These are phyloP conservation scores for Paramuricea clavata DNA, from an alignment of 92 coral and sea anemone genomes.

Conservation along the genomic window DNA sequence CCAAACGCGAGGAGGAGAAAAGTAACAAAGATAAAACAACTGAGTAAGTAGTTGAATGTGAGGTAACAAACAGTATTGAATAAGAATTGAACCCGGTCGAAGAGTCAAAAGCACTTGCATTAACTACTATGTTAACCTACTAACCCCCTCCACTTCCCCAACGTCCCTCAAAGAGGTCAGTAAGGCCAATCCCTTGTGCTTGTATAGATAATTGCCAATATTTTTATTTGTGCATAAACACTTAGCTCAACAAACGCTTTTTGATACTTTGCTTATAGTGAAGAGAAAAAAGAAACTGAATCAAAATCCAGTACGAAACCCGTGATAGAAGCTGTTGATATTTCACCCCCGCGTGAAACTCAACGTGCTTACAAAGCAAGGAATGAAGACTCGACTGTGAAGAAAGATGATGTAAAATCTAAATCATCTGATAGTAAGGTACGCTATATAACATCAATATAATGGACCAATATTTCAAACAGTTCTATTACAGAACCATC, in stretches of 20 bases:
- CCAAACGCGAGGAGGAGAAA: conserved; percentile 7
- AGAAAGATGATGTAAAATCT: background rate
- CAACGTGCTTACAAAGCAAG: background rate
- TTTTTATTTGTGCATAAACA: background rate
- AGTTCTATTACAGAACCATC: no score
- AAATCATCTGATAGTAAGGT: conserved; percentile 28
- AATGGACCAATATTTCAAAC: no score
- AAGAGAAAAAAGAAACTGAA: background rate
- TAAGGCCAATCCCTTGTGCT: no score
- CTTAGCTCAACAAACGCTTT: background rate
- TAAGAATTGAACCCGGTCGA: background rate
- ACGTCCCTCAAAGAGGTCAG: no score
- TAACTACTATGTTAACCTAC: no score
- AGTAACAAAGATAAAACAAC: background rate
- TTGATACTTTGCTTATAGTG: background rate
- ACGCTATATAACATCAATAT: background rate
- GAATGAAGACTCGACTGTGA: background rate
- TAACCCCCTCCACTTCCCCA: no score
- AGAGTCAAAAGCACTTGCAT: no score
- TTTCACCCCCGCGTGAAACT: conserved; percentile 14
- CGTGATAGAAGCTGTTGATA: conserved; percentile 4
- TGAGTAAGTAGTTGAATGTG: conserved; percentile 12
- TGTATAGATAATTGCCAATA: background rate
- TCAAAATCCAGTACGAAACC: conserved; percentile 8
- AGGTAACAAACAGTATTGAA: background rate